Conservation (phyloP, 92 coral and sea anemone species). For the Zoanthus sansibaricus region DNA sequence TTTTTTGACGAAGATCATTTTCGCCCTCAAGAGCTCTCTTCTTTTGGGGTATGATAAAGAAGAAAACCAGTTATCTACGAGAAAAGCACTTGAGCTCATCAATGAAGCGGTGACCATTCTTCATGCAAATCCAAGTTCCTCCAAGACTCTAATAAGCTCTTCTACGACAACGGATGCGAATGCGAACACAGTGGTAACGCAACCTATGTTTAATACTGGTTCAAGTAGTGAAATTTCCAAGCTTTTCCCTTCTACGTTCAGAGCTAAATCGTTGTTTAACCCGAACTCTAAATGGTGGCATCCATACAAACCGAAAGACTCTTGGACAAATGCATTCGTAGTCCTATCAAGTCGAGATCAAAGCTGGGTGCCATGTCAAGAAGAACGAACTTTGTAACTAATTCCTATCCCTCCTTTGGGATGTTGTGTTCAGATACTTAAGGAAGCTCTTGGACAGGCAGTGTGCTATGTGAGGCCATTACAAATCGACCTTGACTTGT, state of each 20-base stretch:
- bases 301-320: constrained; percentile 49
- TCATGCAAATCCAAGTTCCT: constrained; percentile 4
- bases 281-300: background rate
- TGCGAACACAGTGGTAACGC: background rate
- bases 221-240: constrained; percentile 33
- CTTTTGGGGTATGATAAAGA: background rate
- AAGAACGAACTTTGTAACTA: constrained; percentile 32
- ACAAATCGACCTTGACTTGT: constrained; percentile 39
- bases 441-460: constrained; percentile 61
- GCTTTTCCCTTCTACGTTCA: constrained; percentile 27
- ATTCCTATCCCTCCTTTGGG: constrained; percentile 54
- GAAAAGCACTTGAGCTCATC: constrained; percentile 30
- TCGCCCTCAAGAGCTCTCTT: too few relatives aligned
- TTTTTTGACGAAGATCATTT: too few relatives aligned
- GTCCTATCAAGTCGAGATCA: constrained; percentile 49
- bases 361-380: constrained; percentile 47
- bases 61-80: constrained; percentile 8
- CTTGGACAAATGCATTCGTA: constrained; percentile 62
- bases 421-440: constrained; percentile 47
- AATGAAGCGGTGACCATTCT: constrained; percentile 50
- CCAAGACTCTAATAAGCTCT: background rate
- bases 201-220: background rate
- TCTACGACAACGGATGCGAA: background rate
- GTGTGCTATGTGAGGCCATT: constrained; percentile 54
- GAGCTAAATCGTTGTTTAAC: background rate